A percentile compares a stretch with the other conserved stretches of the same genome.
Evolutionary conservation across 2,888 invertebrate species (phyloP).

Genomic region (Chymomyza fuscimana): DNA sequence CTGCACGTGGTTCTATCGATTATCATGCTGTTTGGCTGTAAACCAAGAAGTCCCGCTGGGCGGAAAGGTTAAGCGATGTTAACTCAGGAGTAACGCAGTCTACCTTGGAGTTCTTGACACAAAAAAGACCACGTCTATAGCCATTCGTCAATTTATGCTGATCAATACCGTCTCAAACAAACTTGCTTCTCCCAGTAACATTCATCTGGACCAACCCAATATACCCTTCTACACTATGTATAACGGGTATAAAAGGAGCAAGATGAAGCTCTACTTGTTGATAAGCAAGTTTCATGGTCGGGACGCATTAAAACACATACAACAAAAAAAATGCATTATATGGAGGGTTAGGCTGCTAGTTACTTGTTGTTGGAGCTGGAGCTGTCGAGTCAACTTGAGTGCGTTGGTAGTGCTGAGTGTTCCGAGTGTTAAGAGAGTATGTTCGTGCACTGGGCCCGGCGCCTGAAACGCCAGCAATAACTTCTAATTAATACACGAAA

Average conservation of each 20-base stretch:
- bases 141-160: too few species aligned
- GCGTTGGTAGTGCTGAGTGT: background rate
- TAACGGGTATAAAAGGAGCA: conserved; percentile 2
- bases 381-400: background rate
- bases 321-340: conserved; percentile 44
- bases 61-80: too few species aligned
- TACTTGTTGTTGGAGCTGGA: background rate
- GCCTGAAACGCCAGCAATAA: conserved; percentile 63
- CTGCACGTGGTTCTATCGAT: too few species aligned
- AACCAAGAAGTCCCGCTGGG: too few species aligned
- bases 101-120: too few species aligned
- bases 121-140: too few species aligned
- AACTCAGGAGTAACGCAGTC: too few species aligned
- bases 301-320: conserved; percentile 6
- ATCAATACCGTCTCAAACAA: too few species aligned
- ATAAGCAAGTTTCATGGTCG: conserved; percentile 42
- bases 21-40: too few species aligned
- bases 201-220: too few species aligned
- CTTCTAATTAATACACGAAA: conserved; percentile 74
- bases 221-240: background rate
- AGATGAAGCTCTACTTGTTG: conserved; percentile 46
- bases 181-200: too few species aligned
- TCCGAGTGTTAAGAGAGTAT: conserved; percentile 48
- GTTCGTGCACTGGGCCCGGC: conserved; percentile 44
- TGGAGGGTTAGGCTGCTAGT: background rate